Percentiles rank a stretch among this genome's conserved stretches.
These are phyloP conservation scores for Pteruthius melanotis DNA, from an alignment of 2,113 vertebrate species.

Conservation along the genomic window DNA sequence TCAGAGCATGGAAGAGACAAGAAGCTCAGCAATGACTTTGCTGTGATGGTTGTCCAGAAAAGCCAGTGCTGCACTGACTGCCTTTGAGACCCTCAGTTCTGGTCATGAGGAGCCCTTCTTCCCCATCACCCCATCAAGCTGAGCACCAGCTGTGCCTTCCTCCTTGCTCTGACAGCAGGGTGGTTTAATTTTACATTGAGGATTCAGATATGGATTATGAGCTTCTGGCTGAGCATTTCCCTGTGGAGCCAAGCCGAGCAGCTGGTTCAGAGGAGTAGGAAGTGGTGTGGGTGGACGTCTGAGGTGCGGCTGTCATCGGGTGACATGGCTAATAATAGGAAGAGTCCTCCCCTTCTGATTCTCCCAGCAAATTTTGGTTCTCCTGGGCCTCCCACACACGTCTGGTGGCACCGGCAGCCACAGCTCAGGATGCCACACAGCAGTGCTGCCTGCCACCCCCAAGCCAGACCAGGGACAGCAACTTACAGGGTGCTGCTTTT, in stretches of 20 bases:
- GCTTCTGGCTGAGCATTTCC: not conserved
- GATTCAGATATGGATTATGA: not conserved
- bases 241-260: not conserved
- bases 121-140: not conserved
- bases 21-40: not conserved
- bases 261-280: slow-evolving; percentile 20
- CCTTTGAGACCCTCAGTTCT: not conserved
- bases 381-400: rapidly evolving
- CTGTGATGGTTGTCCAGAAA: not conserved
- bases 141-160: not conserved
- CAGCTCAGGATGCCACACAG: not conserved
- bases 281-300: not conserved
- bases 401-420: not conserved
- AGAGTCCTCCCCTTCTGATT: not conserved
- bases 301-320: not conserved
- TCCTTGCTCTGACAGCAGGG: not conserved
- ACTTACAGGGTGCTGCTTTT: not conserved
- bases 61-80: not conserved
- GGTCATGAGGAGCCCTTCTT: not conserved
- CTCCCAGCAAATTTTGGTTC: not conserved
- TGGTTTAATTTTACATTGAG: not conserved
- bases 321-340: not conserved
- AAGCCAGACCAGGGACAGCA: not conserved
- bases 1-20: not conserved
- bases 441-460: not conserved